Conservation (phyloP, 2,797 vertebrate species). For the Okamejei kenojei region DNA sequence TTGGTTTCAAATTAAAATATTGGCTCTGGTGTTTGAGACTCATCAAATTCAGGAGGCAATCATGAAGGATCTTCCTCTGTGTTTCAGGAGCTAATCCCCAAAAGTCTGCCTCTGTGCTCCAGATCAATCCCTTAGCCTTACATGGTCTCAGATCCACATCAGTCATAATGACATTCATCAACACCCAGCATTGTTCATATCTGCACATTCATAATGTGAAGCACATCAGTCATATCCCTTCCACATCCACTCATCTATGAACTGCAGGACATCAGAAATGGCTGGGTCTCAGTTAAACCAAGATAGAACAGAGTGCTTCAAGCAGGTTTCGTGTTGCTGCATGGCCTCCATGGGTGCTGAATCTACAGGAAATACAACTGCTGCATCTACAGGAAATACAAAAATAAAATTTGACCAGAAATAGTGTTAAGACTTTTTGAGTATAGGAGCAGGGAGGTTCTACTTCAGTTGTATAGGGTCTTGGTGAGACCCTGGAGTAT, state of each 20-base stretch:
- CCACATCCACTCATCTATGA: neutral
- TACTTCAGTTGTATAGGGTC: no score
- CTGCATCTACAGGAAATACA: neutral
- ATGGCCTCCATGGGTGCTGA: neutral
- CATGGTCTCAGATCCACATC: neutral
- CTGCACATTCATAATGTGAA: neutral
- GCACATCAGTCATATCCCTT: slow-evolving; percentile 1
- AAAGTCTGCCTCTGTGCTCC: neutral
- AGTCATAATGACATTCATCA: neutral
- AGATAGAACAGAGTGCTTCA: neutral
- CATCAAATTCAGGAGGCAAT: neutral
- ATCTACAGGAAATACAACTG: neutral
- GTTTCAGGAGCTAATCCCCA: neutral
- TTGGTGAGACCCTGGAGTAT: no score
- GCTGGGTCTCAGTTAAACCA: neutral
- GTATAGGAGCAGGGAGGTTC: no score
- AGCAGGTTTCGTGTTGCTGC: neutral
- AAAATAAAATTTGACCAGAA: neutral
- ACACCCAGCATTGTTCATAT: neutral
- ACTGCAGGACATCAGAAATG: neutral
- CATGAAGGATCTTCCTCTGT: no score
- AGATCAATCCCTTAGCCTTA: neutral
- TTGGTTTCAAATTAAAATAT: neutral
- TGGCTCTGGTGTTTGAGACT: neutral
- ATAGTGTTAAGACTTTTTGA: no score